These are phyloP conservation scores for Palaemon carinicauda DNA, from an alignment of 1,140 invertebrate genomes.

Conservation along the genomic window DNA sequence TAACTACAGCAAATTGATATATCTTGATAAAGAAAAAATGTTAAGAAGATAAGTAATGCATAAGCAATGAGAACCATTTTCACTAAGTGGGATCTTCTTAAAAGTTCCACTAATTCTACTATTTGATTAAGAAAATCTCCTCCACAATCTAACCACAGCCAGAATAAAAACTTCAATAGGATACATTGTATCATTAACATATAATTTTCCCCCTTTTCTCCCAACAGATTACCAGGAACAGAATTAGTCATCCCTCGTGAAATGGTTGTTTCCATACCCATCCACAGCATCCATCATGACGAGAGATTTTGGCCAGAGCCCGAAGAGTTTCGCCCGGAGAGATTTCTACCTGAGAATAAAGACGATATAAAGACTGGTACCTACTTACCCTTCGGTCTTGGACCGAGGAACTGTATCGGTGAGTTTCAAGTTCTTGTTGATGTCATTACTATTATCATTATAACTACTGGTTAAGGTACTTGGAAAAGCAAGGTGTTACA, in stretches of 20 bases:
- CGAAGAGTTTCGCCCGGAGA: conserved; percentile 65
- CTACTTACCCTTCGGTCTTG: conserved; percentile 69
- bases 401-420: conserved; percentile 67
- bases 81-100: too few species aligned
- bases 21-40: background rate
- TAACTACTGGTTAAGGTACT: too few species aligned
- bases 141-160: too few species aligned
- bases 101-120: too few species aligned
- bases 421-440: too few species aligned
- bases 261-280: conserved; percentile 61
- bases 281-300: conserved; percentile 64
- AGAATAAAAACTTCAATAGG: too few species aligned
- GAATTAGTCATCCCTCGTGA: conserved; percentile 64
- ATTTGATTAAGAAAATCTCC: too few species aligned
- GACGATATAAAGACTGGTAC: conserved; percentile 53
- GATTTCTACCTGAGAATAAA: conserved; percentile 29
- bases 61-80: background rate
- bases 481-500: background rate
- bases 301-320: conserved; percentile 65
- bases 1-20: too few species aligned
- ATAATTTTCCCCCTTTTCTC: background rate
- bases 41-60: too few species aligned
- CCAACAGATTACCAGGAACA: conserved; percentile 53
- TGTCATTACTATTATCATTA: too few species aligned
- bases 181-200: too few species aligned